phyloP scores from a whole-genome alignment of 64 coral and sea anemone species.

The Platygyra sinensis region DNA sequence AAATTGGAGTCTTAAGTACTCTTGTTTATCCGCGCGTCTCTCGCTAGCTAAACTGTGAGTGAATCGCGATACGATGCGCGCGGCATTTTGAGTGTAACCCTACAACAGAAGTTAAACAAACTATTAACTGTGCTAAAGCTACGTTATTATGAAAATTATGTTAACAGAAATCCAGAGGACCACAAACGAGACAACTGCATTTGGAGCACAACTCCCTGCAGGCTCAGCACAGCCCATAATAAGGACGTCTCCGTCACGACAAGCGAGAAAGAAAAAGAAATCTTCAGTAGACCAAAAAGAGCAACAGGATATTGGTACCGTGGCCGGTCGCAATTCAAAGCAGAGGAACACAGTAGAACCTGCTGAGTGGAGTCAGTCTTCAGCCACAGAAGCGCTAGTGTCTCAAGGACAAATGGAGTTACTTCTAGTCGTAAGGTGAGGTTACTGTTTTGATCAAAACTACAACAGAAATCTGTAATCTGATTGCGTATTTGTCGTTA shows the following conservation, averaged over 20 bases:
- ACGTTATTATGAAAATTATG: neutral
- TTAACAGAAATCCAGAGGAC: neutral
- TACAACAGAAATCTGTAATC: no score
- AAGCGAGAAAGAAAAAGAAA: conserved; percentile 32
- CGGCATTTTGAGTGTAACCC: no score
- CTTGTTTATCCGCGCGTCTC: no score
- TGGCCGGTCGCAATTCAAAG: neutral
- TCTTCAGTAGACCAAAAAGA: neutral
- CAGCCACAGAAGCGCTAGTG: neutral
- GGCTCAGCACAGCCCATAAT: neutral
- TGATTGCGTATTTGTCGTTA: no score
- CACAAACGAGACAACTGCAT: neutral
- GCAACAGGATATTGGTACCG: neutral
- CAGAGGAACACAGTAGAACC: neutral
- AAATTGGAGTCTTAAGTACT: no score
- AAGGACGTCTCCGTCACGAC: conserved; percentile 11
- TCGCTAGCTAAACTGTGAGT: no score
- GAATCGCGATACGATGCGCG: no score
- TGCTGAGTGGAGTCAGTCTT: neutral
- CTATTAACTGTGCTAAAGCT: neutral
- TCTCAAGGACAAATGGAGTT: conserved; percentile 33
- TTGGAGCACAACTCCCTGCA: neutral
- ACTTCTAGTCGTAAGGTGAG: conserved; percentile 24
- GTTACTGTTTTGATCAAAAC: neutral
- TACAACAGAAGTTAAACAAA: no score